Conservation (phyloP, 2,113 vertebrate species). For the Pomatostomus ruficeps region DNA sequence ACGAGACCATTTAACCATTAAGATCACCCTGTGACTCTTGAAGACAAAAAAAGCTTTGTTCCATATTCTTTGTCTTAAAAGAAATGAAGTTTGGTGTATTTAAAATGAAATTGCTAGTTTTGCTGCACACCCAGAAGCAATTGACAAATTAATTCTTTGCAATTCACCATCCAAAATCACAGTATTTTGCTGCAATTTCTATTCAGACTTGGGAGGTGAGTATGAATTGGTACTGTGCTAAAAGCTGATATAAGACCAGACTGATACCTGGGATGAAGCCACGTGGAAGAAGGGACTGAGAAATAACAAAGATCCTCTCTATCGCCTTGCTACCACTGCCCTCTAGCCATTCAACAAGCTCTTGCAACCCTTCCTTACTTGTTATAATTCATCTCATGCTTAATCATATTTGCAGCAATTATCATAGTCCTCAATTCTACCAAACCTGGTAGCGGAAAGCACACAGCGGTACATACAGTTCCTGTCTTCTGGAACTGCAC, state of each 20-base stretch:
- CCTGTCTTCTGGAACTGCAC: neutral
- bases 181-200: neutral
- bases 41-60: neutral
- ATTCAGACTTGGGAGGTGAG: neutral
- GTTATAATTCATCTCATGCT: neutral
- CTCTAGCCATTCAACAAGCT: neutral
- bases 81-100: neutral
- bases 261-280: neutral
- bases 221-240: neutral
- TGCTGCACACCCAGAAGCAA: neutral
- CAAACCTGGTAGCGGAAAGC: neutral
- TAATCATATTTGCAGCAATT: neutral
- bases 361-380: neutral
- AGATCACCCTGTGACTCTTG: neutral
- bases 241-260: neutral
- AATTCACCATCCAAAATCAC: neutral
- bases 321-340: neutral
- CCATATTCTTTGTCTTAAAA: neutral
- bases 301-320: neutral
- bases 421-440: neutral
- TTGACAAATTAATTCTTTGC: neutral
- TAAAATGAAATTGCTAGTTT: neutral
- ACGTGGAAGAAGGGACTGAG: neutral
- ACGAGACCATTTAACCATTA: neutral
- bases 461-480: accelerated